Percentiles rank a stretch among this genome's conserved stretches.
Conservation (phyloP, 2,113 vertebrate genomes). For the Tretioscincus oriximinensis region DNA sequence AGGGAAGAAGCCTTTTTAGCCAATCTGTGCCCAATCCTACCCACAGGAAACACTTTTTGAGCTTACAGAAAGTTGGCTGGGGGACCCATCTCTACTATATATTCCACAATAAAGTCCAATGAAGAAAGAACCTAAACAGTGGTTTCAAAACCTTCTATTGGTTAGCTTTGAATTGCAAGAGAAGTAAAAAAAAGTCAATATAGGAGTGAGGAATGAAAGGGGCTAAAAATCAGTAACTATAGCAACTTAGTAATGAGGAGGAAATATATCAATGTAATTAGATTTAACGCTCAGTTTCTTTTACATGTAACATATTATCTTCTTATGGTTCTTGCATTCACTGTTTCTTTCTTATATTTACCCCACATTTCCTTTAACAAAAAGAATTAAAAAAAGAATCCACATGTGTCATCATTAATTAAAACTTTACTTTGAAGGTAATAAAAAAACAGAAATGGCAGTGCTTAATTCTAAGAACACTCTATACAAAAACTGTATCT, state of each 20-base stretch:
- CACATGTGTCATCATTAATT: background rate
- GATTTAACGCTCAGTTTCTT: background rate
- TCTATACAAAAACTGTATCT: too few relatives aligned
- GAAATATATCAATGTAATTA: conserved; percentile 29
- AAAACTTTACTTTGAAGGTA: conserved; percentile 1
- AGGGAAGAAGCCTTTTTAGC: too few relatives aligned
- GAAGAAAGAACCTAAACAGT: too few relatives aligned
- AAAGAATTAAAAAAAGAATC: background rate
- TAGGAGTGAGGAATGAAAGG: conserved; percentile 7
- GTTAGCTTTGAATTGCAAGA: background rate
- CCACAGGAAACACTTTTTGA: too few relatives aligned
- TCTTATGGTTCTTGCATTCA: background rate
- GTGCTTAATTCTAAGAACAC: background rate
- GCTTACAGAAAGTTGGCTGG: too few relatives aligned
- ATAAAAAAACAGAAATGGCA: background rate
- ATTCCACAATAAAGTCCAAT: too few relatives aligned
- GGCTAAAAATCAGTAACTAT: background rate
- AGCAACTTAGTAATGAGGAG: conserved; percentile 8
- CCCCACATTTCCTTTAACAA: background rate
- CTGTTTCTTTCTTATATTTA: background rate
- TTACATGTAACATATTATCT: background rate
- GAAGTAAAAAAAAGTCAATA: background rate
- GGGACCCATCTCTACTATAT: too few relatives aligned
- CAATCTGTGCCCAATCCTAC: too few relatives aligned
- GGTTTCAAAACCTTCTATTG: background rate